These are phyloP conservation scores for Poliocrania exsul DNA, from an alignment of 2,797 vertebrate genomes.

Conservation along the genomic window DNA sequence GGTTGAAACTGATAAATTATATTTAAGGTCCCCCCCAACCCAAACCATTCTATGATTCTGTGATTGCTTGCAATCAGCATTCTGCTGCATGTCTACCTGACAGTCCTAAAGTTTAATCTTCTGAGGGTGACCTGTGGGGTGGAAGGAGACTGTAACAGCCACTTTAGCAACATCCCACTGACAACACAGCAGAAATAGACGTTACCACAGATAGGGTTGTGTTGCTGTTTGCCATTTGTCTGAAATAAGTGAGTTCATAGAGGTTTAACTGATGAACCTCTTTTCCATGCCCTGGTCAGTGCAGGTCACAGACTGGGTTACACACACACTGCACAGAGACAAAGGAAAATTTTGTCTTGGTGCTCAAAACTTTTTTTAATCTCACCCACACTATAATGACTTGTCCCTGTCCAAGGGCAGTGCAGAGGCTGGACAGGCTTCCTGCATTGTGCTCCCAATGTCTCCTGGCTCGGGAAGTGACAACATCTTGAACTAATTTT, in stretches of 20 bases:
- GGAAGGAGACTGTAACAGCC: background rate
- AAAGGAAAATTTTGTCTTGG: constrained; percentile 27
- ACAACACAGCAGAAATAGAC: background rate
- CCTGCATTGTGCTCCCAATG: constrained; percentile 10
- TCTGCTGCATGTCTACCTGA: background rate
- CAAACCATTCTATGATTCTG: background rate
- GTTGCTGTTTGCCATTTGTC: background rate
- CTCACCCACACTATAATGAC: background rate
- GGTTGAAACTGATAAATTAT: background rate
- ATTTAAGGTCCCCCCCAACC: background rate
- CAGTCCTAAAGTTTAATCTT: background rate
- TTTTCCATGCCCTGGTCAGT: background rate
- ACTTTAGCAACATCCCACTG: background rate
- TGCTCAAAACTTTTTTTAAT: constrained; percentile 23
- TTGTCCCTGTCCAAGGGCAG: background rate
- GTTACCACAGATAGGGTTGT: background rate
- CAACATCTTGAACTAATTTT: constrained; percentile 69
- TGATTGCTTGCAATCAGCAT: background rate
- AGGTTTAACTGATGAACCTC: background rate
- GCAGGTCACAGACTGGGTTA: background rate
- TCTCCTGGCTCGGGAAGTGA: constrained; percentile 54
- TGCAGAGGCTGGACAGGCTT: constrained; percentile 6
- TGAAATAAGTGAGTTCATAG: background rate
- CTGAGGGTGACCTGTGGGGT: background rate
- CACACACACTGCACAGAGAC: background rate